A percentile compares a stretch with the other conserved stretches of the same genome.
phyloP scores from a whole-genome alignment of 2,888 invertebrate species.

The Drosophila putrida region DNA sequence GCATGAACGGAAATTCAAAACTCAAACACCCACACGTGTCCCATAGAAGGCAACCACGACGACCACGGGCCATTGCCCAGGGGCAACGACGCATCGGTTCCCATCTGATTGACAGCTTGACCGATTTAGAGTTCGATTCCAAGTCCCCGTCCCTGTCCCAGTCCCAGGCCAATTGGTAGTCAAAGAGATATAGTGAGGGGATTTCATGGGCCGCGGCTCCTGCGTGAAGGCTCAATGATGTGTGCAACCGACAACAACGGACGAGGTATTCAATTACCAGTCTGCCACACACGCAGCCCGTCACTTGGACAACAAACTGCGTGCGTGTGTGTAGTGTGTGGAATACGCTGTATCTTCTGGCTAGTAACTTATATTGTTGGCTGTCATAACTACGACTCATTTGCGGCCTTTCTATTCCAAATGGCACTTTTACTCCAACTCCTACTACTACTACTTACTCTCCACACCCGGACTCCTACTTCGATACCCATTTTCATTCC shows the following conservation, averaged over 20 bases:
- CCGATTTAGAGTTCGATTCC: conserved; percentile 61
- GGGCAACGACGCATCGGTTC: conserved; percentile 35
- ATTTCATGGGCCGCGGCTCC: conserved; percentile 40
- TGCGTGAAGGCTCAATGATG: conserved; percentile 69
- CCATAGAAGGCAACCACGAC: conserved; percentile 11
- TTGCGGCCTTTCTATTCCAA: conserved; percentile 45
- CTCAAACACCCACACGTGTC: conserved; percentile 59
- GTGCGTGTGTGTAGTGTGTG: conserved; percentile 3
- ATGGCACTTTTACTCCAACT: background rate
- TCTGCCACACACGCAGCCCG: conserved; percentile 52
- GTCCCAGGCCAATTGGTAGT: background rate
- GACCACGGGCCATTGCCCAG: conserved; percentile 9
- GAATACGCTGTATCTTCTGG: conserved; percentile 22
- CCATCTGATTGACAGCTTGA: conserved; percentile 76
- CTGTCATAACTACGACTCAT: conserved; percentile 78
- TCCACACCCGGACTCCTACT: no score
- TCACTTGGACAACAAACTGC: conserved; percentile 23
- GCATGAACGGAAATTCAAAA: conserved; percentile 76
- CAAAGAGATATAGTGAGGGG: background rate
- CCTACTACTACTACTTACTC: background rate
- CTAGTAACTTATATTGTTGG: conserved; percentile 57
- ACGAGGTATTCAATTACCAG: conserved; percentile 72
- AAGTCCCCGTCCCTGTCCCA: conserved; percentile 1
- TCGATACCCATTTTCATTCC: conserved; percentile 5
- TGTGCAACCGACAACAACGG: conserved; percentile 67